Percentiles rank a stretch among this genome's conserved stretches.
phyloP scores from a whole-genome alignment of 2,888 invertebrate species.

The Timandra comae region DNA sequence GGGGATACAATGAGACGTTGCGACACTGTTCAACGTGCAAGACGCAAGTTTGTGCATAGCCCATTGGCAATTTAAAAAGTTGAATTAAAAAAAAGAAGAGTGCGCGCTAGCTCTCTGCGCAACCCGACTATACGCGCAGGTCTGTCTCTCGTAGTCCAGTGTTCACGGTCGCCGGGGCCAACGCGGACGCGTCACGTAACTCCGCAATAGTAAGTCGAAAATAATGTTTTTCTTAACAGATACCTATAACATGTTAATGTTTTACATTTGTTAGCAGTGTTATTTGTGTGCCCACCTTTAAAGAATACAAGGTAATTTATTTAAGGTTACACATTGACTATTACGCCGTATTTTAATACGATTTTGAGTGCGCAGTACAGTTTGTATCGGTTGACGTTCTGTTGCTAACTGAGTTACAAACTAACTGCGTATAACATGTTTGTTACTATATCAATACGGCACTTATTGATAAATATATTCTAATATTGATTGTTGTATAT shows the following conservation, averaged over 20 bases:
- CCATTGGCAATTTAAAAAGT: conserved; percentile 37
- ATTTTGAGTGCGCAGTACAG: conserved; percentile 56
- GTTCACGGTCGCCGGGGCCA: conserved; percentile 42
- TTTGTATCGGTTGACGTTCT: conserved; percentile 53
- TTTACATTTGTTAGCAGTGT: no score
- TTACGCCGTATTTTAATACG: conserved; percentile 41
- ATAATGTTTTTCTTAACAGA: no score
- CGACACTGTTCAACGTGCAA: conserved; percentile 29
- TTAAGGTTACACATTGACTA: conserved; percentile 55
- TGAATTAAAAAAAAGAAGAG: conserved; percentile 46
- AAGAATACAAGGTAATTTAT: conserved; percentile 25
- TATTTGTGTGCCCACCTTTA: conserved; percentile 13
- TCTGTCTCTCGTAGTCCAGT: no score
- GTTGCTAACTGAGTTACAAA: conserved; percentile 60
- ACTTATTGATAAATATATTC: conserved; percentile 6
- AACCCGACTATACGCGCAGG: conserved; percentile 29
- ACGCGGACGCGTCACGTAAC: conserved; percentile 42
- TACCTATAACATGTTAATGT: no score
- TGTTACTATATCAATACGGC: conserved; percentile 21
- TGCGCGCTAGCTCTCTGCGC: conserved; percentile 39
- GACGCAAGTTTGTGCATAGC: conserved; percentile 25
- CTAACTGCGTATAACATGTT: conserved; percentile 56
- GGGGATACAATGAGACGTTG: conserved; percentile 50
- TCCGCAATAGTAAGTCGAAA: conserved; percentile 46
- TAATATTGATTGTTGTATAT: neutral